phyloP scores from a whole-genome alignment of 2,888 invertebrate species.

The Pogonocherus hispidulus region DNA sequence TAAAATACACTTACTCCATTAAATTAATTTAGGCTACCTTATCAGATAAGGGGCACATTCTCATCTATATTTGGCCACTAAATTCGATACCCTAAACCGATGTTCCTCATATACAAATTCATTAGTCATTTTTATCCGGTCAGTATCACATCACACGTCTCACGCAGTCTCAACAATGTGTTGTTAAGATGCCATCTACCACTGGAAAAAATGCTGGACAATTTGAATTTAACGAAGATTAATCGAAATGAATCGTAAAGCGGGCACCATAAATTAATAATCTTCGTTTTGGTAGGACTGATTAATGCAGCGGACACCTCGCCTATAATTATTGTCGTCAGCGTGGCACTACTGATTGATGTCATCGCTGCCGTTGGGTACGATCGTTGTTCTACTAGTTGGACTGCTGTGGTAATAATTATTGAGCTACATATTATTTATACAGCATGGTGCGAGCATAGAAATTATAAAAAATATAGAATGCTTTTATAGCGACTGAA shows the following conservation, averaged over 20 bases:
- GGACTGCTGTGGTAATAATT: conserved; percentile 1
- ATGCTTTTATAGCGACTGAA: no score
- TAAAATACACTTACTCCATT: neutral
- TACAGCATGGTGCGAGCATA: no score
- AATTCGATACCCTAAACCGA: conserved; percentile 5
- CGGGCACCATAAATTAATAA: conserved; percentile 61
- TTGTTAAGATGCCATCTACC: conserved; percentile 63
- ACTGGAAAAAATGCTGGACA: conserved; percentile 54
- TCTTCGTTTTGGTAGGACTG: conserved; percentile 55
- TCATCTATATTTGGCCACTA: neutral
- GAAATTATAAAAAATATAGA: no score
- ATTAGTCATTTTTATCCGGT: conserved; percentile 64
- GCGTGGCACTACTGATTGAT: conserved; percentile 59
- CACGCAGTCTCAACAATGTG: conserved; percentile 61
- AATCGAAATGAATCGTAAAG: conserved; percentile 61
- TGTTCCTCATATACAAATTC: conserved; percentile 43
- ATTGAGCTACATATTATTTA: conserved; percentile 20
- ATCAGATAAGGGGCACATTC: neutral
- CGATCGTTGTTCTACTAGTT: conserved; percentile 15
- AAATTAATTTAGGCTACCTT: neutral
- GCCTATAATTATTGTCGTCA: conserved; percentile 59
- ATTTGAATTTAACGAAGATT: conserved; percentile 67
- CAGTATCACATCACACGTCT: conserved; percentile 57
- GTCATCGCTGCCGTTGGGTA: conserved; percentile 38
- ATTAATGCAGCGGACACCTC: conserved; percentile 57